A percentile compares a stretch with the other conserved stretches of the same genome.
These are phyloP conservation scores for Venusia cambrica DNA, from an alignment of 2,888 invertebrate genomes.

Conservation along the genomic window DNA sequence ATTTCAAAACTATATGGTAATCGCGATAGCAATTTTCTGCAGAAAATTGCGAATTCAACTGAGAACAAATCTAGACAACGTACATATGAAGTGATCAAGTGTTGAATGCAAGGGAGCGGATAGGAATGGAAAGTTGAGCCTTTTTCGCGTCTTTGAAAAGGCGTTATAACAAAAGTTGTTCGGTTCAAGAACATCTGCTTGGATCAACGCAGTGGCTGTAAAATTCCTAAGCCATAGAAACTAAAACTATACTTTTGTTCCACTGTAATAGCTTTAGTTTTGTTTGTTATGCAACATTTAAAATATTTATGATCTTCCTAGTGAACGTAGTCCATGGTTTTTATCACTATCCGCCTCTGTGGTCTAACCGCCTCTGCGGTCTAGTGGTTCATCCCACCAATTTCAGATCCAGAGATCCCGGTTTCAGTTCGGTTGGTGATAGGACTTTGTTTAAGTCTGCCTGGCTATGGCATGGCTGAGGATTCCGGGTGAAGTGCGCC, in stretches of 20 bases:
- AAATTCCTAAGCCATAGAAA: constrained; percentile 22
- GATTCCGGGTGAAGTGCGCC: no score
- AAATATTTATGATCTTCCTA: no score
- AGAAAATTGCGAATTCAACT: constrained; percentile 13
- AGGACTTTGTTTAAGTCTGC: no score
- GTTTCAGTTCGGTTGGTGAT: no score
- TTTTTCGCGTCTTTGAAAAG: constrained; percentile 22
- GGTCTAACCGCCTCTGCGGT: no score
- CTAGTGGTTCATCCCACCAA: no score
- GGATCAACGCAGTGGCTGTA: constrained; percentile 21
- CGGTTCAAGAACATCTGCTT: constrained; percentile 21
- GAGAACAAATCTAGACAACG: constrained; percentile 14
- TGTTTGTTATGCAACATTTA: no score
- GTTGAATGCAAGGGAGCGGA: constrained; percentile 16
- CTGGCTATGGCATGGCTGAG: no score
- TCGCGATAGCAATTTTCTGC: constrained; percentile 8
- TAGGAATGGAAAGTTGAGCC: constrained; percentile 19
- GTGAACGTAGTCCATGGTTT: no score
- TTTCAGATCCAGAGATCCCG: no score
- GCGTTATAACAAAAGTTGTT: constrained; percentile 23
- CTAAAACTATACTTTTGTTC: constrained; percentile 18
- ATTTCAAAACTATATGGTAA: constrained; percentile 5
- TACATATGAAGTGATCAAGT: constrained; percentile 19
- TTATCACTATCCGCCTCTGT: no score
- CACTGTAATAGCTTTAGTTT: constrained; percentile 16